Evolutionary conservation across 2,113 vertebrate genomes (phyloP).

Genomic region (Nematolebias whitei): DNA sequence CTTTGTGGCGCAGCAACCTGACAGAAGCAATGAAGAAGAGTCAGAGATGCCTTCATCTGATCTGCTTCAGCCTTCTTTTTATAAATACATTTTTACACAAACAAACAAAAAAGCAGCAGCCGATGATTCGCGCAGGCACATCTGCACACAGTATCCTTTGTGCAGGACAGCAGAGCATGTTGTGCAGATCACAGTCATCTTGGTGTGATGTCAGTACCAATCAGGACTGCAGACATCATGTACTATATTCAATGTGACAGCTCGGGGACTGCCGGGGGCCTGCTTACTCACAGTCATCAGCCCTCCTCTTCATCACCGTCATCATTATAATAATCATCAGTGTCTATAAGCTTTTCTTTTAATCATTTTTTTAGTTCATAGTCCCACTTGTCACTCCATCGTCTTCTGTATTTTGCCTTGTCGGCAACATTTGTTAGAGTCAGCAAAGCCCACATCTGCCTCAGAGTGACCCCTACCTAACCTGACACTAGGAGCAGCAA

Average conservation of each 20-base stretch:
- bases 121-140: slow-evolving; percentile 56
- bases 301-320: slow-evolving; percentile 76
- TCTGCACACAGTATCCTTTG: slow-evolving; percentile 69
- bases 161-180: slow-evolving; percentile 75
- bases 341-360: slow-evolving; percentile 69
- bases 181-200: slow-evolving; percentile 77
- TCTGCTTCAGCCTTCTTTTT: slow-evolving; percentile 24
- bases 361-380: slow-evolving; percentile 42
- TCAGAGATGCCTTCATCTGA: slow-evolving; percentile 14
- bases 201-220: slow-evolving; percentile 76
- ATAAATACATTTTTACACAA: slow-evolving; percentile 32
- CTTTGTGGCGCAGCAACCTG: not conserved
- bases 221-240: slow-evolving; percentile 73
- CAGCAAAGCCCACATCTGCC: slow-evolving; percentile 28
- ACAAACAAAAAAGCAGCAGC: slow-evolving; percentile 1
- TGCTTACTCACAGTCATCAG: slow-evolving; percentile 79
- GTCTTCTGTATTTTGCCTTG: slow-evolving; percentile 19
- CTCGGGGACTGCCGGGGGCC: slow-evolving; percentile 70
- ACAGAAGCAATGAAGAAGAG: slow-evolving; percentile 25
- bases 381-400: slow-evolving; percentile 42
- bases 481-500: slow-evolving; percentile 32
- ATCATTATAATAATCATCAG: slow-evolving; percentile 71
- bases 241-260: slow-evolving; percentile 76
- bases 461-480: slow-evolving; percentile 40
- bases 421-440: slow-evolving; percentile 22